A percentile compares a stretch with the other conserved stretches of the same genome.
Evolutionary conservation across 2,888 invertebrate genomes (phyloP).

Genomic region (Leucoma salicis): DNA sequence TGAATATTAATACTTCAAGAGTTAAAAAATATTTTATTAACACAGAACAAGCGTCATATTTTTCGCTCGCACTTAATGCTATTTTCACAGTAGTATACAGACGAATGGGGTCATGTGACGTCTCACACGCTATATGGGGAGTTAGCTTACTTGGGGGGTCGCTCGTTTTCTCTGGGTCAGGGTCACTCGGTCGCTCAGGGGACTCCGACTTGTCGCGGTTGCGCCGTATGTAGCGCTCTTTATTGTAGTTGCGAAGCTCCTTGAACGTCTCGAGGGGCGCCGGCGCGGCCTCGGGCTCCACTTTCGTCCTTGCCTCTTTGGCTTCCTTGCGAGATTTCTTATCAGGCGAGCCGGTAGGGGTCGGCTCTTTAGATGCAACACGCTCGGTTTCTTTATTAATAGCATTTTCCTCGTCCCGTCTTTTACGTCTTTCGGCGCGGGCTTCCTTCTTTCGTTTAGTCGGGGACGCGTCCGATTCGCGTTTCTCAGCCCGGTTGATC

Average conservation of each 20-base stretch:
- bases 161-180: conserved; percentile 7
- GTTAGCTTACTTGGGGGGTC: conserved; percentile 77
- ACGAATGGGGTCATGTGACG: conserved; percentile 17
- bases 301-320: conserved; percentile 19
- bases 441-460: conserved; percentile 22
- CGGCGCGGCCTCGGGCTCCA: conserved; percentile 30
- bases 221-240: conserved; percentile 85
- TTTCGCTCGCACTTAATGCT: conserved; percentile 51
- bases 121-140: conserved; percentile 28
- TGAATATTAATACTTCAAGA: conserved; percentile 74
- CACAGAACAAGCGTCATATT: conserved; percentile 51
- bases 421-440: conserved; percentile 22
- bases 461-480: conserved; percentile 33
- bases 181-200: conserved; percentile 56
- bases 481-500: conserved; percentile 31
- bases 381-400: conserved; percentile 16
- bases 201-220: conserved; percentile 84
- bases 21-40: conserved; percentile 71
- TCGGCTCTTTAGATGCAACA: conserved; percentile 20
- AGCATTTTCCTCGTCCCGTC: conserved; percentile 4
- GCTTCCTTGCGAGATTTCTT: conserved; percentile 16
- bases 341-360: conserved; percentile 37
- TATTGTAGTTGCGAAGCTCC: conserved; percentile 80
- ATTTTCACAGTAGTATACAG: conserved; percentile 52
- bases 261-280: conserved; percentile 70